A percentile compares a stretch with the other conserved stretches of the same genome.
These are phyloP conservation scores for Athene cunicularia DNA, from an alignment of 2,113 vertebrate species.

Conservation along the genomic window DNA sequence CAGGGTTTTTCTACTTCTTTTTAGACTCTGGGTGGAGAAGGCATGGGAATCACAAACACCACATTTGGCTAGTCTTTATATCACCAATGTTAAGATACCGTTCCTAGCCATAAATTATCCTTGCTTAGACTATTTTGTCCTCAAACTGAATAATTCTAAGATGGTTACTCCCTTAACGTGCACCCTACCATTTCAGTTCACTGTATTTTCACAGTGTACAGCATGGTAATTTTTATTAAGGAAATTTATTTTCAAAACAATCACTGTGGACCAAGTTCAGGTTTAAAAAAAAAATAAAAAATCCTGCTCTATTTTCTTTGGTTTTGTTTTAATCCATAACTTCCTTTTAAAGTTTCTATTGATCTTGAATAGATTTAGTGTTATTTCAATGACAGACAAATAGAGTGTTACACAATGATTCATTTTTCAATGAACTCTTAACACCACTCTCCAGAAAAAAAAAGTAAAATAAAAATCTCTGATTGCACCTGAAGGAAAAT, in stretches of 20 bases:
- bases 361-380: background rate
- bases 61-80: background rate
- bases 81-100: background rate
- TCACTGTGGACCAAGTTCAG: background rate
- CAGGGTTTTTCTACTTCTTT: conserved; percentile 23
- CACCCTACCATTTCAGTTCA: background rate
- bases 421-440: background rate
- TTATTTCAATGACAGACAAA: background rate
- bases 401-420: background rate
- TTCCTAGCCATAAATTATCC: background rate
- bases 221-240: background rate
- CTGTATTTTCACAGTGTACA: background rate
- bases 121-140: background rate
- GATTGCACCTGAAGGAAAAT: background rate
- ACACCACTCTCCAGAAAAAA: background rate
- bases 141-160: background rate
- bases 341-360: background rate
- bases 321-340: background rate
- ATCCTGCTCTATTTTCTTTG: background rate
- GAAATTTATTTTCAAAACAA: background rate
- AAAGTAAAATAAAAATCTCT: background rate
- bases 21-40: background rate
- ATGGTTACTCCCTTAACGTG: background rate
- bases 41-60: conserved; percentile 34
- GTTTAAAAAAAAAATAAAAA: background rate